Conservation (phyloP, 2,113 vertebrate genomes). For the Gavialis gangeticus region DNA sequence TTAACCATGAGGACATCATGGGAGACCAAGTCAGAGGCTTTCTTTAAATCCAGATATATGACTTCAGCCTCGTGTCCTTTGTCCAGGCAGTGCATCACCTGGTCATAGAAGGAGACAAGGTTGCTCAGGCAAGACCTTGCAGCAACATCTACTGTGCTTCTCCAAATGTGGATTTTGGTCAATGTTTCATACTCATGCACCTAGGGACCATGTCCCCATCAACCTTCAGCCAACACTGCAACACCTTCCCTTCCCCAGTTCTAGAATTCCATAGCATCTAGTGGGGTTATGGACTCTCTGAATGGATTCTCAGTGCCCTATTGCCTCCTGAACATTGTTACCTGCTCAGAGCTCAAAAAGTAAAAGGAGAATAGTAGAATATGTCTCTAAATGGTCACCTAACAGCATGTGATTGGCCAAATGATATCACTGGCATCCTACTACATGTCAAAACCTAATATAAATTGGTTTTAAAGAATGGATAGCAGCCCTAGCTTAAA, state of each 20-base stretch:
- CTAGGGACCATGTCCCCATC: background rate
- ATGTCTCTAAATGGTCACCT: background rate
- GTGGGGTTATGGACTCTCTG: background rate
- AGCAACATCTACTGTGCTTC: background rate
- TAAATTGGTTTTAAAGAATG: background rate
- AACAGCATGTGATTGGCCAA: background rate
- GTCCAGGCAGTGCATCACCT: no score
- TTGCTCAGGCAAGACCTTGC: no score
- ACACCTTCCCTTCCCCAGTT: background rate
- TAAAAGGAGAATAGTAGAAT: background rate
- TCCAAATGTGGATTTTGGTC: background rate
- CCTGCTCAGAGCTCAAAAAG: background rate
- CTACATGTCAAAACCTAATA: background rate
- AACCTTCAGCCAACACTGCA: slow-evolving; percentile 17
- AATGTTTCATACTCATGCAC: background rate
- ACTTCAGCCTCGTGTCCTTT: no score
- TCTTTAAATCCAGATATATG: no score
- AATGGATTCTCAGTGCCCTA: background rate
- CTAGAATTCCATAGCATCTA: background rate
- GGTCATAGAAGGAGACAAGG: no score
- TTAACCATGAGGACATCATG: no score
- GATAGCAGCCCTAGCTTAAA: background rate
- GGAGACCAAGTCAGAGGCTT: no score
- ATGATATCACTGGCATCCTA: background rate
- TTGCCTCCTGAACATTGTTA: background rate